These are phyloP conservation scores for Tipula helvola DNA, from an alignment of 2,888 invertebrate species.

Conservation along the genomic window DNA sequence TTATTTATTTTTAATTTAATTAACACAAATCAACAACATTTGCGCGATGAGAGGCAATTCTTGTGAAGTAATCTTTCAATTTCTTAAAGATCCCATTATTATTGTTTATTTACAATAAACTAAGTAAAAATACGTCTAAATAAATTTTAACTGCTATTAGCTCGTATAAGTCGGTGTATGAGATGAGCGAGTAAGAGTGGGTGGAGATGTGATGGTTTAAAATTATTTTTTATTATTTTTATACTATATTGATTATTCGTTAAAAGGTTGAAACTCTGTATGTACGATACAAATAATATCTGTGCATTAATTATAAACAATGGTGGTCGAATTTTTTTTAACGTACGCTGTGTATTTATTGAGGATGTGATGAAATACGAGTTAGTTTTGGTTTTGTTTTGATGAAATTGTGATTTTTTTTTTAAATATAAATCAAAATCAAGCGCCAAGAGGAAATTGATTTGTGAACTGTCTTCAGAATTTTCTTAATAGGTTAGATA, in stretches of 20 bases:
- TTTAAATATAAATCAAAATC: not conserved
- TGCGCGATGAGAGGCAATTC: not conserved
- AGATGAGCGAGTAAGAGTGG: not conserved
- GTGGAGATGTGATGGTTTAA: not conserved
- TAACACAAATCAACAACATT: not conserved
- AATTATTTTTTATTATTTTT: not conserved
- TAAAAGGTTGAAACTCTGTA: not conserved
- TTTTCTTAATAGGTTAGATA: not conserved
- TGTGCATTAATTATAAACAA: not conserved
- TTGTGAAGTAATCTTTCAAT: not conserved
- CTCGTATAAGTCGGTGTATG: not conserved
- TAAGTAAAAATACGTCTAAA: not conserved
- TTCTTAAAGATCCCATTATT: not conserved
- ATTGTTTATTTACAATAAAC: not conserved
- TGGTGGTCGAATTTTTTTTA: not conserved
- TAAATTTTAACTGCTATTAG: not conserved
- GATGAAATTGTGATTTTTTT: not conserved
- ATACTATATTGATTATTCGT: not conserved
- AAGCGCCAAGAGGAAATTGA: not conserved
- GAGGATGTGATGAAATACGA: not conserved
- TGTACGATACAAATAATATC: not conserved
- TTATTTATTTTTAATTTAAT: not conserved
- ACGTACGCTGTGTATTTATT: not conserved
- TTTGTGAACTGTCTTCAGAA: too few species aligned
- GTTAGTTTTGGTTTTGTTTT: not conserved